phyloP scores from a whole-genome alignment of 1,140 invertebrate species.

The Drosophila pseudoobscura region DNA sequence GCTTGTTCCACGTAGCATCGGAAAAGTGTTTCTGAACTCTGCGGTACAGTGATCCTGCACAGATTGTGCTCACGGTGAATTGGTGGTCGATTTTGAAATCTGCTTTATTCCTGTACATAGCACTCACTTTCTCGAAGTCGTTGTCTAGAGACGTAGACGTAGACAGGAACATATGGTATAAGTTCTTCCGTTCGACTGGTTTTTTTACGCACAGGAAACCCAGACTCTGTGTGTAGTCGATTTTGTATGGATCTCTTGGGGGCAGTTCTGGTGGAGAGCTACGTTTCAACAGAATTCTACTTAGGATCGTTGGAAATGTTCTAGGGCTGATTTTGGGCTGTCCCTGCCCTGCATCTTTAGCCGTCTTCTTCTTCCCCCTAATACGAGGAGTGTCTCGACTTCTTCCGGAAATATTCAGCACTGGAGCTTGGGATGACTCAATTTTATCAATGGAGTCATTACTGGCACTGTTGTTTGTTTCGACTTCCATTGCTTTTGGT shows the following conservation, averaged over 20 bases:
- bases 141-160: neutral
- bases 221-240: constrained; percentile 3
- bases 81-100: constrained; percentile 21
- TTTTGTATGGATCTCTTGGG: neutral
- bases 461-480: neutral
- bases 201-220: constrained; percentile 40
- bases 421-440: neutral
- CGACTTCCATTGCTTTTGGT: constrained; percentile 2
- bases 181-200: neutral
- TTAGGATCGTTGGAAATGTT: constrained; percentile 26
- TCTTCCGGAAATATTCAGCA: constrained; percentile 27
- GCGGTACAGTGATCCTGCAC: constrained; percentile 17
- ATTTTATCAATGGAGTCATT: neutral
- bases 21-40: constrained; percentile 21
- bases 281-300: constrained; percentile 30
- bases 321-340: constrained; percentile 5
- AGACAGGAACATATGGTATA: constrained; percentile 42
- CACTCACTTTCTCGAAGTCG: neutral
- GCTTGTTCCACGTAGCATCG: constrained; percentile 41
- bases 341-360: neutral
- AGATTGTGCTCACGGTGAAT: constrained; percentile 17
- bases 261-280: neutral
- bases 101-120: constrained; percentile 32
- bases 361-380: constrained; percentile 28
- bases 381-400: neutral